Evolutionary conservation across 2,888 invertebrate genomes (phyloP).

Genomic region (Hesperia comma): DNA sequence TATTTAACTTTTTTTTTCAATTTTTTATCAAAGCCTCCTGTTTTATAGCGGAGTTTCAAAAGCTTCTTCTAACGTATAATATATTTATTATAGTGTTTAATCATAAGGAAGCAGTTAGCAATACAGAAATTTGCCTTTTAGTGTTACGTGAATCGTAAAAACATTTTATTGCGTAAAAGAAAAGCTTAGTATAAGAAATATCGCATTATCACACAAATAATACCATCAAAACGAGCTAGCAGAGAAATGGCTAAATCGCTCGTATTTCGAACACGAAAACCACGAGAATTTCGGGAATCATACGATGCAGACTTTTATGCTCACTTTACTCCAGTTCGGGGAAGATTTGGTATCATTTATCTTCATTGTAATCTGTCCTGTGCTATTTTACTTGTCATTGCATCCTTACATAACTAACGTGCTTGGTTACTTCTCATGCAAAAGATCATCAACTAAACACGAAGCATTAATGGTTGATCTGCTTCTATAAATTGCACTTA

Average conservation of each 20-base stretch:
- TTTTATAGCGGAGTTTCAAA: too few species aligned
- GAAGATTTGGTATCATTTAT: conserved; percentile 22
- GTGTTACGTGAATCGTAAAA: background rate
- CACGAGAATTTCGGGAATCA: conserved; percentile 22
- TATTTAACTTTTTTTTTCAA: background rate
- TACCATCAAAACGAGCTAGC: conserved; percentile 20
- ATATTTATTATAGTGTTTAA: background rate
- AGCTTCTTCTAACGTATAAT: too few species aligned
- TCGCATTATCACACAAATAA: conserved; percentile 22
- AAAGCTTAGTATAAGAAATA: conserved; percentile 12
- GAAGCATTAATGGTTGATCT: background rate
- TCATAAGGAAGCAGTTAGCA: background rate
- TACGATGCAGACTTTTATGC: conserved; percentile 28
- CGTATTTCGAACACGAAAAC: conserved; percentile 21
- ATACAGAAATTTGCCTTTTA: background rate
- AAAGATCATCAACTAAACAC: background rate
- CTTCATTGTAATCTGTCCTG: conserved; percentile 19
- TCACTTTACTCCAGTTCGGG: conserved; percentile 18
- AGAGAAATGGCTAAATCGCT: conserved; percentile 21
- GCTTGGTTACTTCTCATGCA: background rate
- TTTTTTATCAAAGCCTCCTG: background rate
- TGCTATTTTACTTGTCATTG: conserved; percentile 22
- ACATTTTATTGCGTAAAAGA: conserved; percentile 2
- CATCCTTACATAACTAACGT: conserved; percentile 13
- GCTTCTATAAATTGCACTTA: background rate